Percentiles rank a stretch among this genome's conserved stretches.
Conservation (phyloP, 2,113 vertebrate genomes). For the Calypte anna region DNA sequence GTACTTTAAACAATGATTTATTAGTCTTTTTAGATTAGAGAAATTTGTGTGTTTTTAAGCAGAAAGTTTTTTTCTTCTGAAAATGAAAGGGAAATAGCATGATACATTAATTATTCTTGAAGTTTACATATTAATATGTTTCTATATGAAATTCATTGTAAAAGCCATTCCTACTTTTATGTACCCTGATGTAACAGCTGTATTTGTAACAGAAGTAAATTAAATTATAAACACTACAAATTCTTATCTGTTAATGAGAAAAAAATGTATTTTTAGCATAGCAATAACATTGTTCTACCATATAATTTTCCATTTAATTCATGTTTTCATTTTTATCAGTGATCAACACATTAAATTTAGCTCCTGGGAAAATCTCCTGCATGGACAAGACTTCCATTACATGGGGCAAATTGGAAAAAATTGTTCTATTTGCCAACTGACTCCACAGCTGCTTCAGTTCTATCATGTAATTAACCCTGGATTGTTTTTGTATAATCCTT, state of each 20-base stretch:
- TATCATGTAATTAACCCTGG: neutral
- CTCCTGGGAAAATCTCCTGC: neutral
- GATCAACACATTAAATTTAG: neutral
- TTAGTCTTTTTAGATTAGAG: neutral
- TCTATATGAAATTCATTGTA: neutral
- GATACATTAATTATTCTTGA: neutral
- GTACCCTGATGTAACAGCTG: neutral
- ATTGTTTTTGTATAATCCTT: neutral
- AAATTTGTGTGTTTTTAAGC: neutral
- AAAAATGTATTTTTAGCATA: neutral
- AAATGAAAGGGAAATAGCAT: neutral
- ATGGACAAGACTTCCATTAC: neutral
- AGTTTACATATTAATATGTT: neutral
- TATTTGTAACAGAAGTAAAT: neutral
- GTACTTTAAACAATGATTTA: constrained; percentile 21
- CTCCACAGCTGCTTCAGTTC: neutral
- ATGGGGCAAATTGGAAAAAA: neutral
- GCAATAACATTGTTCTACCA: neutral
- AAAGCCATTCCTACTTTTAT: neutral
- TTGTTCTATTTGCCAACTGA: accelerated
- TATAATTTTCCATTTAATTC: neutral
- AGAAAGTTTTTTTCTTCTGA: constrained; percentile 2
- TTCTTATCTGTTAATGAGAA: neutral
- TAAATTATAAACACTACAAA: neutral
- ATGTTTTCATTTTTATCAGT: neutral